Conservation (phyloP, 1,140 invertebrate species). For the Drosophila kanapiae region DNA sequence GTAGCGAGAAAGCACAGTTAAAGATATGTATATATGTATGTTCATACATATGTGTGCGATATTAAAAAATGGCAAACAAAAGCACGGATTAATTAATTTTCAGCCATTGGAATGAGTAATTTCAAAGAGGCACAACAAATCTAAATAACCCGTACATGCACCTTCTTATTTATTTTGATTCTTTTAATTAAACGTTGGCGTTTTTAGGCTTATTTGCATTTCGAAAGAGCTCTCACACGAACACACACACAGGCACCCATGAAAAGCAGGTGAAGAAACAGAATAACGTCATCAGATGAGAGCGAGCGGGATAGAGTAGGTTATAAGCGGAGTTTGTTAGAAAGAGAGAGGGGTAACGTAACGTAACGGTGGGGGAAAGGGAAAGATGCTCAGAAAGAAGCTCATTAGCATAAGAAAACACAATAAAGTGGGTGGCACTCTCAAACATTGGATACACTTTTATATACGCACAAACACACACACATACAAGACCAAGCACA, state of each 20-base stretch:
- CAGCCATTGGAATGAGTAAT: background rate
- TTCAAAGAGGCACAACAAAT: constrained; percentile 6
- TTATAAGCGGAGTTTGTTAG: constrained; percentile 11
- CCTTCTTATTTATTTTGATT: constrained; percentile 70
- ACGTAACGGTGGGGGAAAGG: constrained; percentile 9
- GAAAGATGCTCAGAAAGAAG: constrained; percentile 58
- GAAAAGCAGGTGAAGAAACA: constrained; percentile 61
- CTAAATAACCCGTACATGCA: constrained; percentile 28
- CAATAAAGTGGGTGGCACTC: constrained; percentile 54
- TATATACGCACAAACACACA: constrained; percentile 38
- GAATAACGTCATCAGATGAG: constrained; percentile 68
- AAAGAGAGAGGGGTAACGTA: background rate
- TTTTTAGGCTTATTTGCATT: constrained; percentile 65
- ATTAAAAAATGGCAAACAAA: constrained; percentile 72
- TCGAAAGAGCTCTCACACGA: constrained; percentile 16
- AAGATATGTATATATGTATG: constrained; percentile 25
- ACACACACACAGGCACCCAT: constrained; percentile 12
- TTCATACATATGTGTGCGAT: constrained; percentile 47
- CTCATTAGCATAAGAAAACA: constrained; percentile 81
- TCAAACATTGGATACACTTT: constrained; percentile 56
- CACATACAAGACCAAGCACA: constrained; percentile 5
- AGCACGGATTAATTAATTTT: constrained; percentile 42
- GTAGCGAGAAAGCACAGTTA: constrained; percentile 43
- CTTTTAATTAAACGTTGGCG: constrained; percentile 58
- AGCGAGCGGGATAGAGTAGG: constrained; percentile 31